phyloP scores from a whole-genome alignment of 2,113 vertebrate genomes.

The Halichoeres trimaculatus region DNA sequence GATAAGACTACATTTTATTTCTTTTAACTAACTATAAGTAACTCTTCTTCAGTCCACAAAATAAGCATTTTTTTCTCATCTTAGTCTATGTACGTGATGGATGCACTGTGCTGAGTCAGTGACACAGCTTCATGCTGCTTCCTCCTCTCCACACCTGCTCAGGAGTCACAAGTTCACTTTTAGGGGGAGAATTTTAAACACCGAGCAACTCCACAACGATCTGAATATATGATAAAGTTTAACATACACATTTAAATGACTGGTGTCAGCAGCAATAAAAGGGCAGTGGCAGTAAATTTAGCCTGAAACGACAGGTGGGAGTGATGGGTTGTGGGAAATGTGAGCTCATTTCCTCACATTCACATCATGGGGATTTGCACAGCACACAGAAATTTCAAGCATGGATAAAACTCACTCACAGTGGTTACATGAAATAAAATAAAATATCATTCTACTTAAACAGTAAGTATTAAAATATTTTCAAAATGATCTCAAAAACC shows the following conservation, averaged over 20 bases:
- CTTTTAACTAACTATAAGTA: background rate
- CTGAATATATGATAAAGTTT: slow-evolving; percentile 1
- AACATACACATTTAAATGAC: slow-evolving; percentile 27
- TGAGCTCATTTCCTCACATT: slow-evolving; percentile 66
- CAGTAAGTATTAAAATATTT: background rate
- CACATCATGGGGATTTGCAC: slow-evolving; percentile 44
- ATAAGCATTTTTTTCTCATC: background rate
- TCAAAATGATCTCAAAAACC: background rate
- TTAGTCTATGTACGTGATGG: slow-evolving; percentile 28
- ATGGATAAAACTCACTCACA: slow-evolving; percentile 18
- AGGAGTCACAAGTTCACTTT: slow-evolving; percentile 27
- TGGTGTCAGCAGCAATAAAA: slow-evolving; percentile 56
- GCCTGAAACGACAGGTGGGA: slow-evolving; percentile 59
- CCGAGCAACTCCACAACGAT: background rate
- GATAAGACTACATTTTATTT: background rate
- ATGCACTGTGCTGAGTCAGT: slow-evolving; percentile 35
- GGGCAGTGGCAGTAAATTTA: slow-evolving; percentile 49
- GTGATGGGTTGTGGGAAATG: slow-evolving; percentile 60
- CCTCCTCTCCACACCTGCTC: slow-evolving; percentile 34
- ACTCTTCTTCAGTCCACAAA: background rate
- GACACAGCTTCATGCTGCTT: background rate
- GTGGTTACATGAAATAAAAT: background rate
- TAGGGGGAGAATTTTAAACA: background rate
- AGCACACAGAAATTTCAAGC: slow-evolving; percentile 36
- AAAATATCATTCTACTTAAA: slow-evolving; percentile 8